Evolutionary conservation across 2,113 vertebrate genomes (phyloP).

Genomic region (Felis chaus): DNA sequence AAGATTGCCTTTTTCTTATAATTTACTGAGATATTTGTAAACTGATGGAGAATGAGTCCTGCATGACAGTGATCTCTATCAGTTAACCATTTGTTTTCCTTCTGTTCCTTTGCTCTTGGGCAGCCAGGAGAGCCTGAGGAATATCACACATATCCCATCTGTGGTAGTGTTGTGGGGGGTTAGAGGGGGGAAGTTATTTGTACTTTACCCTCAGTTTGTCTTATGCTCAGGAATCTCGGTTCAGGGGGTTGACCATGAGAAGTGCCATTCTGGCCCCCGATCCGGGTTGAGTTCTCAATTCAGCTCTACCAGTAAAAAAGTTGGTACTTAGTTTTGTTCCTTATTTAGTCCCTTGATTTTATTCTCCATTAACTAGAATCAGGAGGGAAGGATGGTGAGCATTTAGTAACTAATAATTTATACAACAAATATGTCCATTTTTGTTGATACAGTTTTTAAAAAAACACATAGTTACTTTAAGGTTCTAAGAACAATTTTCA

Average conservation of each 20-base stretch:
- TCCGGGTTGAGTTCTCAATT: background rate
- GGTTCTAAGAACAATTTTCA: background rate
- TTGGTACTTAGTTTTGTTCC: background rate
- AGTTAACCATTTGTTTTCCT: no score
- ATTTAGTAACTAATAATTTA: background rate
- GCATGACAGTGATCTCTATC: no score
- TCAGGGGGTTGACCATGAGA: background rate
- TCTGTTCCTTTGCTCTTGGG: no score
- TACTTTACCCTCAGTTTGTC: no score
- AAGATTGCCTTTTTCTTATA: no score
- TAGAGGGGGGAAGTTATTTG: no score
- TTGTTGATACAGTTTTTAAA: background rate
- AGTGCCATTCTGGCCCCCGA: background rate
- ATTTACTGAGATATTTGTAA: no score
- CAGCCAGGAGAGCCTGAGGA: no score
- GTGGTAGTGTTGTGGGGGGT: no score
- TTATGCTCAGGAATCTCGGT: background rate
- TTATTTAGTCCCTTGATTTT: background rate
- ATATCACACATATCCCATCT: no score
- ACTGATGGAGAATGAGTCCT: no score
- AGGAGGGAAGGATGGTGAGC: background rate
- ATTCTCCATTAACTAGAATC: background rate
- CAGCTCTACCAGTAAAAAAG: background rate
- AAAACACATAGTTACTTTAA: background rate
- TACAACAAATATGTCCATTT: background rate